A percentile compares a stretch with the other conserved stretches of the same genome.
phyloP scores from a whole-genome alignment of 2,797 vertebrate species.

The Argyrosomus regius region DNA sequence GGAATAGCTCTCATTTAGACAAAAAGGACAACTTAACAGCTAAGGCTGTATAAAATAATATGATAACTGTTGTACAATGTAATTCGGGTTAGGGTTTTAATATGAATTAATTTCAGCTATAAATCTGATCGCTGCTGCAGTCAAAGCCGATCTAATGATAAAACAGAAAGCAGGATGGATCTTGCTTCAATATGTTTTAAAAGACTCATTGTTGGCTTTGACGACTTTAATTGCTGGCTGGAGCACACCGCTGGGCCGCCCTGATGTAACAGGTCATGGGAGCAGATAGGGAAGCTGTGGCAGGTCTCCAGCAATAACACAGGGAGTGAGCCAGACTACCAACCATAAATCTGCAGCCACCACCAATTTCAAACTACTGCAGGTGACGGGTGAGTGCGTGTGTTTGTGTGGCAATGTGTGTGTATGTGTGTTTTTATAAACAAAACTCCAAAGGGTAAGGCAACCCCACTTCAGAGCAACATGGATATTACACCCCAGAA shows the following conservation, averaged over 20 bases:
- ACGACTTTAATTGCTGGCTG: constrained; percentile 63
- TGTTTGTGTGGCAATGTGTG: constrained; percentile 31
- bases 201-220: constrained; percentile 60
- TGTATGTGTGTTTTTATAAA: constrained; percentile 85
- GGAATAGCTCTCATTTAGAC: not conserved
- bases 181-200: constrained; percentile 69
- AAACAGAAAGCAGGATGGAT: constrained; percentile 63
- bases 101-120: constrained; percentile 8
- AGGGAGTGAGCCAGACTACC: constrained; percentile 71
- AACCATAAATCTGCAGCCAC: constrained; percentile 85
- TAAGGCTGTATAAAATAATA: not conserved
- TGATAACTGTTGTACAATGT: not conserved
- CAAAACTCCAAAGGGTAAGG: constrained; percentile 86
- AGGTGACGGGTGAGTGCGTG: constrained; percentile 61
- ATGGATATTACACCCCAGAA: constrained; percentile 84
- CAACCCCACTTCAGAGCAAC: constrained; percentile 86
- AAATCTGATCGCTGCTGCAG: constrained; percentile 45
- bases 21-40: not conserved
- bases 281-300: constrained; percentile 84
- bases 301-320: constrained; percentile 85
- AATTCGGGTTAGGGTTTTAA: not conserved
- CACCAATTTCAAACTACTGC: constrained; percentile 71
- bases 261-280: constrained; percentile 84
- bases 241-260: constrained; percentile 76
- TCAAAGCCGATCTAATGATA: constrained; percentile 59